Evolutionary conservation across 2,888 invertebrate genomes (phyloP).

Genomic region (Diachrysia chrysitis): DNA sequence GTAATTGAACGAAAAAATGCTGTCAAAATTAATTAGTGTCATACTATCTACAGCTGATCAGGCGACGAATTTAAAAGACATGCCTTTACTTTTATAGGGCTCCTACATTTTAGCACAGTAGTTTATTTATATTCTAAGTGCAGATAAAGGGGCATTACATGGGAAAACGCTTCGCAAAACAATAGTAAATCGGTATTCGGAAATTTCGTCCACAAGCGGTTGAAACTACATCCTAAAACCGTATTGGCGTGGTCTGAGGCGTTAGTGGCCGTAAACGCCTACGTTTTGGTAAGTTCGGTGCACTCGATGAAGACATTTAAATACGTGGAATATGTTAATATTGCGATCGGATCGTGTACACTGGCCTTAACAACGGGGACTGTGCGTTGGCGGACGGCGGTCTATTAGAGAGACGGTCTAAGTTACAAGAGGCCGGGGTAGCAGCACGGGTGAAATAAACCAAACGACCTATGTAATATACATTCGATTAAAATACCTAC

Average conservation of each 20-base stretch:
- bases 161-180: conserved; percentile 33
- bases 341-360: conserved; percentile 61
- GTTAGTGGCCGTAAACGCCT: conserved; percentile 56
- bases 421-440: conserved; percentile 29
- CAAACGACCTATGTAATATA: not conserved
- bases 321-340: conserved; percentile 64
- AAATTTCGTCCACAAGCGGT: conserved; percentile 42
- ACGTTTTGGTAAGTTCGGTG: conserved; percentile 60
- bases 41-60: conserved; percentile 44
- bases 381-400: conserved; percentile 66
- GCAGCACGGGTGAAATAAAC: conserved; percentile 28
- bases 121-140: conserved; percentile 9
- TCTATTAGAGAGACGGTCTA: conserved; percentile 48
- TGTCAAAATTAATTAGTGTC: conserved; percentile 32
- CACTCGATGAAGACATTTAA: conserved; percentile 66
- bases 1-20: conserved; percentile 24
- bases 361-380: conserved; percentile 61
- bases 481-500: not conserved
- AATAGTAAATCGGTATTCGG: conserved; percentile 31
- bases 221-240: conserved; percentile 52
- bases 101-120: conserved; percentile 30
- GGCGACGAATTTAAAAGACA: conserved; percentile 32
- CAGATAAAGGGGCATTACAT: conserved; percentile 37
- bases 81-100: conserved; percentile 22
- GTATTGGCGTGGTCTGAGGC: conserved; percentile 45